Evolutionary conservation across 1,140 invertebrate genomes (phyloP), one percentile per base, ranked within the genome.

Genomic region (Drosophila pandora): DNA sequence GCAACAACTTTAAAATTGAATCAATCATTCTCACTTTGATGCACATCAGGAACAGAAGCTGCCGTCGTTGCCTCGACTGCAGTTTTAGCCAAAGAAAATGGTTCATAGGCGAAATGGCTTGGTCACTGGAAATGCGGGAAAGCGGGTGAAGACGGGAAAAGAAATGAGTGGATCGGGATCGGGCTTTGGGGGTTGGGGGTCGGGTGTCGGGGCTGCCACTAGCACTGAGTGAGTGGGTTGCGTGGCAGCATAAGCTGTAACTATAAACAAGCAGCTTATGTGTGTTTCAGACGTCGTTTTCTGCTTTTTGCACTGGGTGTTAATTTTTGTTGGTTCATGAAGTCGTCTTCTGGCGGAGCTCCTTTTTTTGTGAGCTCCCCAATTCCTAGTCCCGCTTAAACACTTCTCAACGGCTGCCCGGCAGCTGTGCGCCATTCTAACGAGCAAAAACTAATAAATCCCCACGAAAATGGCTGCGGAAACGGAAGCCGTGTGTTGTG

Each of bases 1-100:
- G 49, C 61, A 76, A 90, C 72, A 90, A 88, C 81, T 90, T 90
- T 88, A 90, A 90, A 90, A 83, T 90, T 90, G 88, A 90, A 90
- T 90, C 88, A 90, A 90, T 90, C 88, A 90, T 90, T 90, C 88
- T 88, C 88, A 90, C 83, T 90, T 90, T 90, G 88, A 90, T 90
- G 88, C 88, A 90, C 88, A 90, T 88, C 88, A 90, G 88, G 80
- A 85, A 85, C 83, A 88, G 83, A 79, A 88, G 83, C 83, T 88
- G 83, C 74, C 58, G 53, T 77, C 67, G 60, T 67, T 76, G 71
- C 79, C 77, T 64, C 79, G 69, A 74, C 79, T 88, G 76, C 83
- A 88, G 79, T 83, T 79, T 82, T 75, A 79, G 71, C 75, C 55
- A 69, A 88, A 76, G 79, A 83, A 87, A 88, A 67, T 72, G 60